Base-by-base conservation (phyloP, 2,888 invertebrate genomes). In the Drymonia ruficornis region DNA sequence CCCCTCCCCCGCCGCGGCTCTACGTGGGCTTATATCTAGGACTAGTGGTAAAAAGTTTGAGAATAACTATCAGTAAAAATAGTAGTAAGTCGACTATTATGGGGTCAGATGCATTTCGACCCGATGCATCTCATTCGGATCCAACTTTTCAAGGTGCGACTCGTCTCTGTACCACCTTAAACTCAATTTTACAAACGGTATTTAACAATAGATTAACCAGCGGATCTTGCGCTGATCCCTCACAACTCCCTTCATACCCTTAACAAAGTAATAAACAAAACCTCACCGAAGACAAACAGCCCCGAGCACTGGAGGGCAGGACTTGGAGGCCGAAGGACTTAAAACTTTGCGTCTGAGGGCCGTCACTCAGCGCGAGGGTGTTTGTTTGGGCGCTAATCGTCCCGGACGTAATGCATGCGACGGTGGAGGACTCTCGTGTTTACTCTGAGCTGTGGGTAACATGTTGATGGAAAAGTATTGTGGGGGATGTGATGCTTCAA, bases 361-460 rank as follows among this genome's bases (percentile, higher is more conserved):
- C 48, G 29, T 16, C 50, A n/a, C 36, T 50, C 28, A 50, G 49
- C 49, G 38, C 45, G 50, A 29, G 43, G 36, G 43, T 55, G 51
- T 59, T 45, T 59, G 53, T 55, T 59, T 55, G 51, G 55, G 59
- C n/a, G 49, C 51, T 55, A 53, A 53, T 55, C 62, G 63, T 46
- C 47, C 38, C 50, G 34, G 9, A 53, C 55, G 56, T 45, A 52
- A 48, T 40, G 38, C 28, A 49, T 31, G 31, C 11, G 9, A 31
- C 36, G 36, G 36, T 13, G n/a, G 36, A n/a, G 36, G 3, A 36
- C 5, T 13, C n/a, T n/a, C n/a, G 11, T 36, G n/a, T 13, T 36
- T 36, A 36, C 36, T 36, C 36, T 36, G 31, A 11, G 36, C 5
- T 4, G 36, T 11, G n/a, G n/a, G 3, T n/a, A n/a, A 36, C n/a